A percentile compares a stretch with the other conserved stretches of the same genome.
These are phyloP conservation scores for Mnemiopsis leidyi DNA, from an alignment of 37 sponge, comb jelly and placozoan genomes.

Conservation along the genomic window DNA sequence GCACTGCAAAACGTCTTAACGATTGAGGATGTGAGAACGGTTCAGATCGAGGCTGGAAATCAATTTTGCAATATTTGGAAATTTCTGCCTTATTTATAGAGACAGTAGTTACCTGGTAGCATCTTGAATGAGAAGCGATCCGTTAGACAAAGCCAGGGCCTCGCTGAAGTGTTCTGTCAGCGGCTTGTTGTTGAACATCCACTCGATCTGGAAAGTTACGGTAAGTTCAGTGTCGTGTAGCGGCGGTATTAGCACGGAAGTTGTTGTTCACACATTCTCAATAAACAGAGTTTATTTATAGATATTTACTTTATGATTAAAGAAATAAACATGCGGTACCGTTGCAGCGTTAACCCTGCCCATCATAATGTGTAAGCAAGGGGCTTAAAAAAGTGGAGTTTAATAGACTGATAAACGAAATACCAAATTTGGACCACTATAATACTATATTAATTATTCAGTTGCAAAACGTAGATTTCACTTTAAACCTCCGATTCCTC, in stretches of 20 bases:
- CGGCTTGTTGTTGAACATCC: constrained; percentile 36
- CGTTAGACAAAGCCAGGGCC: not conserved
- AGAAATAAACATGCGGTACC: no score
- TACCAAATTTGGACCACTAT: no score
- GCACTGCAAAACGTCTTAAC: no score
- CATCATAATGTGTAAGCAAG: no score
- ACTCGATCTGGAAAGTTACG: not conserved
- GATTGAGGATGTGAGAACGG: no score
- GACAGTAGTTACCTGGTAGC: not conserved
- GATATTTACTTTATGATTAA: not conserved
- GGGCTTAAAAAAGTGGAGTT: no score
- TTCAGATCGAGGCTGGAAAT: no score
- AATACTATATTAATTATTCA: no score
- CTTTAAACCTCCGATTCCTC: constrained; percentile 9
- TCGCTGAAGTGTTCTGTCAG: constrained; percentile 7
- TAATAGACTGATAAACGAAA: no score
- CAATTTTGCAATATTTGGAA: no score
- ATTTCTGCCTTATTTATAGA: not conserved
- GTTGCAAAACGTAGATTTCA: no score
- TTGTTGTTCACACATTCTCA: not conserved
- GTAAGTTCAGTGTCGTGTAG: not conserved
- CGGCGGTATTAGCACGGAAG: not conserved
- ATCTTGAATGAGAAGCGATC: constrained; percentile 45
- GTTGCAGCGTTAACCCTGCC: no score
- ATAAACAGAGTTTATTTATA: not conserved